Conservation (phyloP, 2,113 vertebrate species). For the Eurystomus gularis region DNA sequence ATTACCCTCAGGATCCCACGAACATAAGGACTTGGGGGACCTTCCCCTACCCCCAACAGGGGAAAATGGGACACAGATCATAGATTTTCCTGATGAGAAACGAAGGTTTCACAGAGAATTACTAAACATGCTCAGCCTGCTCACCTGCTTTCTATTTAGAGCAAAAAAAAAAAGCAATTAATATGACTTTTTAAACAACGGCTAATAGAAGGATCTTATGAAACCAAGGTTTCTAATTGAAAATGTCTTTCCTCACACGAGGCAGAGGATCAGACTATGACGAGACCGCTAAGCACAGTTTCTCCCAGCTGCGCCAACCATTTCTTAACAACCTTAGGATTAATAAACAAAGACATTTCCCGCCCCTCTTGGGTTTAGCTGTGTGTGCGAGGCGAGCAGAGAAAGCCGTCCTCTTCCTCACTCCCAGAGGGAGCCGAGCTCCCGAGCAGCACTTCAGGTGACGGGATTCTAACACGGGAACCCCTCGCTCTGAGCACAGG, state of each 20-base stretch:
- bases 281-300: background rate
- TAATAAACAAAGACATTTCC: conserved; percentile 13
- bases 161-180: background rate
- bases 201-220: background rate
- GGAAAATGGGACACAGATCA: background rate
- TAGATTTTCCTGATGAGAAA: background rate
- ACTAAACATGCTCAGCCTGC: background rate
- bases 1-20: background rate
- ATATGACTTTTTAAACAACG: background rate
- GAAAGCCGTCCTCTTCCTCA: background rate
- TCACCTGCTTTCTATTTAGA: conserved; percentile 46
- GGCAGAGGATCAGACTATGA: background rate
- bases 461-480: background rate
- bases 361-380: background rate
- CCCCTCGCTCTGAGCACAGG: background rate
- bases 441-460: background rate
- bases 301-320: conserved; percentile 7
- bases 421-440: background rate
- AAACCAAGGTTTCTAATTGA: background rate
- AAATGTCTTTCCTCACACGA: background rate
- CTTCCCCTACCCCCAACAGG: background rate
- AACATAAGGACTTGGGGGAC: background rate
- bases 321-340: background rate
- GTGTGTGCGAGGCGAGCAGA: background rate
- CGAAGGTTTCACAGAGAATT: background rate